Evolutionary conservation across 2,797 vertebrate genomes (phyloP).

Genomic region (Oreochromis grahami): DNA sequence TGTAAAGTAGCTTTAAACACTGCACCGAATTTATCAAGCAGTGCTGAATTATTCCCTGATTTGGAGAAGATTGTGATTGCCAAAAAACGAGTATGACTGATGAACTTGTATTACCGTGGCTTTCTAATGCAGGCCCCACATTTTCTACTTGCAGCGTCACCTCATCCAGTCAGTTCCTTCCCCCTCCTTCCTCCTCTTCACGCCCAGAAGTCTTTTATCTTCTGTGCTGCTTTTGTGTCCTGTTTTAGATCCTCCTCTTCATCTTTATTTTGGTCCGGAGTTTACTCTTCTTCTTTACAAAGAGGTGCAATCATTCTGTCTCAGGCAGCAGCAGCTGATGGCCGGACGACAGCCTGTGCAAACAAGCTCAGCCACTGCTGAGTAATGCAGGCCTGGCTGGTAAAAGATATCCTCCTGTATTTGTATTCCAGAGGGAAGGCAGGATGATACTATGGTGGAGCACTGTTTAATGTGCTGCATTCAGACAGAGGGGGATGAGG

Average conservation of each 20-base stretch:
- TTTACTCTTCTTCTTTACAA: constrained; percentile 3
- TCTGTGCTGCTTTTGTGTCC: constrained; percentile 8
- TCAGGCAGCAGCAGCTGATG: constrained; percentile 19
- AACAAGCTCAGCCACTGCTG: constrained; percentile 36
- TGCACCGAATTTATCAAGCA: not conserved
- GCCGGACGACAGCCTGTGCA: constrained; percentile 22
- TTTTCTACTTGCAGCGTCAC: constrained; percentile 17
- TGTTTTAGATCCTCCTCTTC: constrained; percentile 29
- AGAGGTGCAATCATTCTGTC: not conserved
- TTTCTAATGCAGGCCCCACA: constrained; percentile 6
- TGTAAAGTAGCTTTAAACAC: not conserved
- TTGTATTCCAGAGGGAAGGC: constrained; percentile 45
- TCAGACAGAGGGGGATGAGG: not conserved
- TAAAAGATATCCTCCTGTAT: constrained; percentile 14
- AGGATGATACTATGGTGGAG: constrained; percentile 23
- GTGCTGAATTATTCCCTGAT: not conserved
- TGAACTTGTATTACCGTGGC: not conserved
- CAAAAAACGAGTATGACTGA: not conserved
- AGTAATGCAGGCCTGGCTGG: constrained; percentile 36
- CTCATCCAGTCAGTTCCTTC: constrained; percentile 21
- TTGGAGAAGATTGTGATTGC: not conserved
- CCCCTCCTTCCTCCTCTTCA: constrained; percentile 20
- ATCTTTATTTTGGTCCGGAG: constrained; percentile 6
- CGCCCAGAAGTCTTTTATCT: constrained; percentile 6
- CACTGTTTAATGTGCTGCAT: constrained; percentile 30